Conservation (phyloP, 2,888 invertebrate species). For the Diaprepes abbreviatus region DNA sequence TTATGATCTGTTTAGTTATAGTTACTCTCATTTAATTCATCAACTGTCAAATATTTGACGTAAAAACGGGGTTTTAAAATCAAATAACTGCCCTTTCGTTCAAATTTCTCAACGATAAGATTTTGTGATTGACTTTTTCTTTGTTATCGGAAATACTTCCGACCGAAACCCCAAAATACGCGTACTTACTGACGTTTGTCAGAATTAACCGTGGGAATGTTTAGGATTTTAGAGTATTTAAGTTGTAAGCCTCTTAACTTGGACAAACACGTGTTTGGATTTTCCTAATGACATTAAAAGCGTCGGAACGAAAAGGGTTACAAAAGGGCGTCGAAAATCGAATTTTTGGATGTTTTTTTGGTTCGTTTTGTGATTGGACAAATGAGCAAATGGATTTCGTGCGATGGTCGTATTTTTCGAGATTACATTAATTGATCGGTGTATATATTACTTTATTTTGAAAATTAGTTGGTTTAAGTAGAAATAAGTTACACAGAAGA, state of each 20-base stretch:
- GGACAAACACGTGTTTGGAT: conserved; percentile 16
- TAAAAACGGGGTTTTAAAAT: too few relatives aligned
- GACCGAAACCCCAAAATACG: neutral
- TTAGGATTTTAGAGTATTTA: conserved; percentile 7
- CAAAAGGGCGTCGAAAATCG: neutral
- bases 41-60: too few relatives aligned
- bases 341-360: neutral
- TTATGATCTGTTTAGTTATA: too few relatives aligned
- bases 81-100: too few relatives aligned
- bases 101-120: too few relatives aligned
- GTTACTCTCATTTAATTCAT: too few relatives aligned
- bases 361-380: neutral
- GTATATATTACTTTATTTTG: too few relatives aligned
- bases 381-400: conserved; percentile 1
- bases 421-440: too few relatives aligned
- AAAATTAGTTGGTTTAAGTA: too few relatives aligned
- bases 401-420: too few relatives aligned
- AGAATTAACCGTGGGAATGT: conserved; percentile 14
- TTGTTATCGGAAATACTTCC: neutral
- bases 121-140: conserved; percentile 1
- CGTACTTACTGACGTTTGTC: neutral
- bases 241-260: conserved; percentile 17
- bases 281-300: conserved; percentile 10
- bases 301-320: neutral
- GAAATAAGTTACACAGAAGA: too few relatives aligned